Evolutionary conservation across 2,797 vertebrate genomes (phyloP).

Genomic region (Liparis tanakae): DNA sequence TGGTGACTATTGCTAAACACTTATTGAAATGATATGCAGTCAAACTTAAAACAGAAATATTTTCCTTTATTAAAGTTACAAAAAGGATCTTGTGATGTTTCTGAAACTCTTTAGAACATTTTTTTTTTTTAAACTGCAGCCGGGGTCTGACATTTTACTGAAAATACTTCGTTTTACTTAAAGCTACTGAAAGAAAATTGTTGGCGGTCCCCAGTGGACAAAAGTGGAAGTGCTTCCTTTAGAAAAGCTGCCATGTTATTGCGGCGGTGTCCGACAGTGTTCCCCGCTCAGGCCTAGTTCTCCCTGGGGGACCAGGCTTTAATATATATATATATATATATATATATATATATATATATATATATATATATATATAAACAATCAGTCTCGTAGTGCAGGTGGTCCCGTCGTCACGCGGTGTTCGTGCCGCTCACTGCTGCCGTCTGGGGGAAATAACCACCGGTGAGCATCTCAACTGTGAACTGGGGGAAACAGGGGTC

Average conservation of each 20-base stretch:
- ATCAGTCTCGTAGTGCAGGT: slow-evolving; percentile 20
- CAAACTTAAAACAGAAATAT: background rate
- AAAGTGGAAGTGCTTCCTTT: no score
- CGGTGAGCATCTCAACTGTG: slow-evolving; percentile 38
- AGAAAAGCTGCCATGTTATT: no score
- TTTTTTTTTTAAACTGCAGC: no score
- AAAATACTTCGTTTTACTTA: no score
- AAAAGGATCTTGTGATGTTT: background rate
- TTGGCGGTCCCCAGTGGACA: no score
- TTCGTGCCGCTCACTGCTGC: background rate
- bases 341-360: slow-evolving; percentile 24
- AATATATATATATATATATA: slow-evolving; percentile 23
- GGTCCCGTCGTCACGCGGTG: background rate
- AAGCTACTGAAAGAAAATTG: no score
- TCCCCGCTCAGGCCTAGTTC: no score
- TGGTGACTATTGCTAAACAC: background rate
- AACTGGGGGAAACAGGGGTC: slow-evolving; percentile 72
- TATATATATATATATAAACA: no score
- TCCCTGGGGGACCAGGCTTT: background rate
- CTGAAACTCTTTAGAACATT: no score
- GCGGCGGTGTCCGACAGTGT: no score
- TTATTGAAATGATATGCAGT: background rate
- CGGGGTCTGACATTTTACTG: no score
- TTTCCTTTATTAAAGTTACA: slow-evolving; percentile 8
- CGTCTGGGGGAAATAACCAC: slow-evolving; percentile 81